Base-by-base conservation (phyloP, 2,113 vertebrate genomes). In the Serilophus lunatus region DNA sequence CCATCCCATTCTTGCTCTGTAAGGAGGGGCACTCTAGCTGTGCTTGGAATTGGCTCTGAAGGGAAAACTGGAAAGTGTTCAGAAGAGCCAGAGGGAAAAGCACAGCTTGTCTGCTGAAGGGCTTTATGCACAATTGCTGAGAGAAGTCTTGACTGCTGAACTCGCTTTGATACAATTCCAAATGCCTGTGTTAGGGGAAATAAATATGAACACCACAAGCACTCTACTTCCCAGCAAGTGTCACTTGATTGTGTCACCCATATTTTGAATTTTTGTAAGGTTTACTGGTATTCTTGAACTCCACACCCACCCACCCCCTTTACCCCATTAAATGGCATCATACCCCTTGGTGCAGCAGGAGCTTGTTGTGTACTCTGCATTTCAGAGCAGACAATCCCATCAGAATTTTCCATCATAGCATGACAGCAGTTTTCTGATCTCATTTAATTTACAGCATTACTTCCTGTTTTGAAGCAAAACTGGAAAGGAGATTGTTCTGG, bases 381-480 rank as follows among this genome's bases (percentile, higher is more conserved):
- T 47, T 80, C 78, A 77, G 59, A 82, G 50, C 36, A 80, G 33
- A 54, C 4, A 59, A 54, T 23, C 38, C 45, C 20, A 5, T 38
- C 66, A 61, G 28, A 76, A 76, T 60, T 85, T 82, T 63, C 74
- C 38, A 18, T 20, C 29, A 47, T 22, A 80, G 26, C 53, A 12
- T 50, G 54, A 59, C 53, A 82, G 71, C 66, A 66, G 18, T 51
- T 66, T 85, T 92, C 63, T 47, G 42, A 64, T 71, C 68, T 80
- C 42, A 49, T 91, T 94, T 88, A 54, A 85, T 88, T 86, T 82
- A 44, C 47, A 88, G 47, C 92, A 66, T 35, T 36, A 25, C 54
- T 90, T 86, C 82, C 90, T 92, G 56, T 94, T 93, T 88, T 91
- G 81, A 94, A 94, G 77, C 75, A 90, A 83, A 82, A 53, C 66